Percentiles rank a stretch among this genome's conserved stretches.
Conservation (phyloP, 2,888 invertebrate genomes). For the Archips xylosteana region DNA sequence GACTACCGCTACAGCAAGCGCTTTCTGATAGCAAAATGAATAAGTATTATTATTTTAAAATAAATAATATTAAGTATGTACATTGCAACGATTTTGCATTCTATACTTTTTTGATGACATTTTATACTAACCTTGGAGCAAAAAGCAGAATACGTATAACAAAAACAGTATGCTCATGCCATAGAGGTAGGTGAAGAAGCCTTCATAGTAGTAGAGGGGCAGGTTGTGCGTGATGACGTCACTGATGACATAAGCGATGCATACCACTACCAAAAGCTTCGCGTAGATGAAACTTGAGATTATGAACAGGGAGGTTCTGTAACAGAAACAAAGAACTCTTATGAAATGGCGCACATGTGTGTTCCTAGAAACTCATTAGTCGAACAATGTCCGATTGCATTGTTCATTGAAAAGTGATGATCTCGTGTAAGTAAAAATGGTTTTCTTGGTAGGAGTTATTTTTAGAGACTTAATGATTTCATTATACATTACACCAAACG, state of each 20-base stretch:
- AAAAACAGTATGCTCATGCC: conserved; percentile 97
- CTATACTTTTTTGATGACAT: background rate
- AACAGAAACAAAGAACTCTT: conserved; percentile 64
- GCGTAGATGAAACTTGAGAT: conserved; percentile 98
- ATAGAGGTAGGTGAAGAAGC: conserved; percentile 97
- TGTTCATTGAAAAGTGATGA: conserved; percentile 23
- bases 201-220: conserved; percentile 97
- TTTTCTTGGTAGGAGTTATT: background rate
- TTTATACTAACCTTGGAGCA: conserved; percentile 89
- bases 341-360: conserved; percentile 32
- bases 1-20: conserved; percentile 91
- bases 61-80: background rate
- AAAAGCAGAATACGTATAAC: conserved; percentile 97
- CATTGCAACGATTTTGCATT: background rate
- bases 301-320: conserved; percentile 97
- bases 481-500: background rate
- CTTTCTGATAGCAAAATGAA: conserved; percentile 85
- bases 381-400: conserved; percentile 36
- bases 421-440: conserved; percentile 10
- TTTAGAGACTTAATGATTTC: background rate
- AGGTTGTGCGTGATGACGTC: conserved; percentile 97
- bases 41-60: background rate
- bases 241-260: conserved; percentile 97
- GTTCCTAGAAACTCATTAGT: conserved; percentile 29
- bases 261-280: conserved; percentile 96